Evolutionary conservation across 2,888 invertebrate species (phyloP).

Genomic region (Cephus pulcher): DNA sequence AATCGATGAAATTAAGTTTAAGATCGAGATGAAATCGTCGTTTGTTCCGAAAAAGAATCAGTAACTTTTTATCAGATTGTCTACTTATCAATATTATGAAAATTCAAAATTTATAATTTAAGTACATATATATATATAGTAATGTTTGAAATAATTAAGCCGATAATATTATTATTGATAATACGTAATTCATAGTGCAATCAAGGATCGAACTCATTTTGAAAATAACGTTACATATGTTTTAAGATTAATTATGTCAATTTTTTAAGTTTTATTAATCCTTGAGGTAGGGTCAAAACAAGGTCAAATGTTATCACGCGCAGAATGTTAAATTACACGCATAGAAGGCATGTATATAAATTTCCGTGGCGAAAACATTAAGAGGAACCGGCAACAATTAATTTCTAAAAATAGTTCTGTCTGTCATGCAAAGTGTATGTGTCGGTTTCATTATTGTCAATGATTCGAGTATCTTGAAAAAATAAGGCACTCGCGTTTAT

Average conservation of each 20-base stretch:
- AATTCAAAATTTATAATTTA: not conserved
- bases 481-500: not conserved
- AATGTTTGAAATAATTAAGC: not conserved
- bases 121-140: not conserved
- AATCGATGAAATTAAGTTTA: not conserved
- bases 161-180: not conserved
- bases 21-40: not conserved
- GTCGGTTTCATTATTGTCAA: not conserved
- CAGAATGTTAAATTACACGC: not conserved
- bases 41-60: not conserved
- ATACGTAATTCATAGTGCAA: not conserved
- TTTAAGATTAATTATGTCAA: not conserved
- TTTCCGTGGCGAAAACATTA: not conserved
- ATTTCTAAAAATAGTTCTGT: not conserved
- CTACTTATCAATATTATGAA: not conserved
- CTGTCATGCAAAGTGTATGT: not conserved
- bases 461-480: not conserved
- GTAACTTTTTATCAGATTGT: not conserved
- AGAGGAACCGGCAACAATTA: not conserved
- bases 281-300: not conserved
- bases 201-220: not conserved
- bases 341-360: not conserved
- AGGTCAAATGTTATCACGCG: not conserved
- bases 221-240: not conserved
- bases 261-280: not conserved